Evolutionary conservation across 2,888 invertebrate genomes (phyloP).

Genomic region (Notodonta dromedarius): DNA sequence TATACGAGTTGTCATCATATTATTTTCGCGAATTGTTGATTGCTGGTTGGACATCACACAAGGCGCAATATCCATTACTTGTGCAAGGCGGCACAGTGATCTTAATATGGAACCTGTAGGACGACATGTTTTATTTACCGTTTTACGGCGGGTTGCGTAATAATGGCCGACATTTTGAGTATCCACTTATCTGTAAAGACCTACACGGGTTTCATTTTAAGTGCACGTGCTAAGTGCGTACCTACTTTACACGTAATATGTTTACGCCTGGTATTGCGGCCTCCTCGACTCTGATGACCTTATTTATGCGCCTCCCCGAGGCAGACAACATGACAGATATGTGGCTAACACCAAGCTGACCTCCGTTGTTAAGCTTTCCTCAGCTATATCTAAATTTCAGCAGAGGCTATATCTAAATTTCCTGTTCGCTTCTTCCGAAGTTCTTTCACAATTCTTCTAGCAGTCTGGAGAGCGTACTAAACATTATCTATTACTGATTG

Average conservation of each 20-base stretch:
- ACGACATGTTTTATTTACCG: conserved; percentile 24
- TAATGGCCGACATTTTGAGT: conserved; percentile 20
- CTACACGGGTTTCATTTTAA: conserved; percentile 17
- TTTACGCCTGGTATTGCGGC: background rate
- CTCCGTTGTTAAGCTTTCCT: too few relatives aligned
- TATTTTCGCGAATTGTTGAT: background rate
- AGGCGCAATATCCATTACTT: background rate
- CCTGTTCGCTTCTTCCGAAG: too few relatives aligned
- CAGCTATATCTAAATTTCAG: too few relatives aligned
- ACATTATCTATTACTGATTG: too few relatives aligned
- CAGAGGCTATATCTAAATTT: too few relatives aligned
- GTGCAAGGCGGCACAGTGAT: conserved; percentile 7
- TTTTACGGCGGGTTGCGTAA: conserved; percentile 29
- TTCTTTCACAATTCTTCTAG: too few relatives aligned
- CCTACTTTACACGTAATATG: background rate
- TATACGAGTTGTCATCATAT: background rate
- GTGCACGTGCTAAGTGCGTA: background rate
- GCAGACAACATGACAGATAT: too few relatives aligned
- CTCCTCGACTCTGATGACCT: background rate
- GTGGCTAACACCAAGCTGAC: too few relatives aligned
- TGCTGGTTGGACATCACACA: background rate
- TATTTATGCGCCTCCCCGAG: too few relatives aligned
- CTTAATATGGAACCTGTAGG: conserved; percentile 23
- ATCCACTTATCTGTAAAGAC: conserved; percentile 14
- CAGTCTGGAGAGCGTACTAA: too few relatives aligned